These are phyloP conservation scores for Peucedramus taeniatus DNA, from an alignment of 2,113 vertebrate species.

Conservation along the genomic window DNA sequence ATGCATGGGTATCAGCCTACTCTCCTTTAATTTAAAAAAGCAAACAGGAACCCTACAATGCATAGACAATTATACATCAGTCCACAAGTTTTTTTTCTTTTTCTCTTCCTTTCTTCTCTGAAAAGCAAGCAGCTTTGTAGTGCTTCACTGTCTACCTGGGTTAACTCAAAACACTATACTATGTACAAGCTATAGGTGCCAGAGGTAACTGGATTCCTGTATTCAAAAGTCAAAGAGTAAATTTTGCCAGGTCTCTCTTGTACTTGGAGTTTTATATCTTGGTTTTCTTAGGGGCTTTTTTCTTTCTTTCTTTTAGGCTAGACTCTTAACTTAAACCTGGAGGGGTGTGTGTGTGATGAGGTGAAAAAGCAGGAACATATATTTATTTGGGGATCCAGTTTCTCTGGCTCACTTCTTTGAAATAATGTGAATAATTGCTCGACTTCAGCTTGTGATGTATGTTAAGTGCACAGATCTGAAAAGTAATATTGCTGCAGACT, in stretches of 20 bases:
- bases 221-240: neutral
- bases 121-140: neutral
- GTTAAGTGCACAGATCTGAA: neutral
- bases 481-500: neutral
- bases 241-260: neutral
- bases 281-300: neutral
- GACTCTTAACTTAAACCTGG: neutral
- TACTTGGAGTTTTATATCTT: neutral
- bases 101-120: neutral
- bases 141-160: neutral
- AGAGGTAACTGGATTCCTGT: neutral
- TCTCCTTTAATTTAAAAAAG: neutral
- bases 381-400: neutral
- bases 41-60: neutral
- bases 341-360: neutral
- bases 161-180: neutral
- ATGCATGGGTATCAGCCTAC: neutral
- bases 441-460: neutral
- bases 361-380: neutral
- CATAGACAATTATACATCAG: neutral
- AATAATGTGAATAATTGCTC: neutral
- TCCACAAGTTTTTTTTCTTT: neutral
- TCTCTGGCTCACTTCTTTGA: neutral
- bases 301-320: neutral
- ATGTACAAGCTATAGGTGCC: neutral